Base-by-base conservation (phyloP, 2,113 vertebrate genomes). In the Lophius piscatorius region DNA sequence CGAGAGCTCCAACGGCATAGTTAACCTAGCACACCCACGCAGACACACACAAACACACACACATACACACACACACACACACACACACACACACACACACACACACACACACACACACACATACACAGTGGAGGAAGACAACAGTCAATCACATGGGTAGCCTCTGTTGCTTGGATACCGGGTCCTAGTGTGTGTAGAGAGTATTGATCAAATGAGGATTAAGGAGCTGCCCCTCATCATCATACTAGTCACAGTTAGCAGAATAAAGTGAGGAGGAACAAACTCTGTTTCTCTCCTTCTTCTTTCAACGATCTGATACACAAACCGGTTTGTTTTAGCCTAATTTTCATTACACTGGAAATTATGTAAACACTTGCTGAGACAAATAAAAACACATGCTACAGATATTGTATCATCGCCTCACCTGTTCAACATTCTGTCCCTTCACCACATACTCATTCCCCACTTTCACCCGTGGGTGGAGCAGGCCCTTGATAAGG, bases 361-460 rank as follows among this genome's bases (percentile, higher is more conserved):
- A 10, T 6, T 40, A 4, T 28, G 7, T 12, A n/a, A 50, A 33
- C 1, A 22, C n/a, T n/a, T n/a, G n/a, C n/a, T n/a, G n/a, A n/a
- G n/a, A n/a, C n/a, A n/a, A n/a, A n/a, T 14, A 8, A 34, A 41
- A 18, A 36, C 17, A 22, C 14, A 50, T 26, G 35, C 12, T 11
- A 3, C 5, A 16, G 28, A 48, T 6, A 0, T 6, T 17, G 10
- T 4, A 0, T 10, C n/a, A n/a, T n/a, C 20, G 17, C 36, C 80
- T 83, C 70, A 91, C 95, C 95, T 98, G 96, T 70, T 95, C 95
- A 7, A 98, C 94, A 0, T 92, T 98, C 86, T 98, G 95, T 47
- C 94, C 95, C 87, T 98, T 98, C 89, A 95, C 95, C 85, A 97
- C 94, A 0, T 93, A 96, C 48, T 98, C 96, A 0, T 98, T 95